These are phyloP conservation scores for Ctenochaetus hawaiiensis DNA, from an alignment of 2,797 vertebrate species.

Conservation along the genomic window DNA sequence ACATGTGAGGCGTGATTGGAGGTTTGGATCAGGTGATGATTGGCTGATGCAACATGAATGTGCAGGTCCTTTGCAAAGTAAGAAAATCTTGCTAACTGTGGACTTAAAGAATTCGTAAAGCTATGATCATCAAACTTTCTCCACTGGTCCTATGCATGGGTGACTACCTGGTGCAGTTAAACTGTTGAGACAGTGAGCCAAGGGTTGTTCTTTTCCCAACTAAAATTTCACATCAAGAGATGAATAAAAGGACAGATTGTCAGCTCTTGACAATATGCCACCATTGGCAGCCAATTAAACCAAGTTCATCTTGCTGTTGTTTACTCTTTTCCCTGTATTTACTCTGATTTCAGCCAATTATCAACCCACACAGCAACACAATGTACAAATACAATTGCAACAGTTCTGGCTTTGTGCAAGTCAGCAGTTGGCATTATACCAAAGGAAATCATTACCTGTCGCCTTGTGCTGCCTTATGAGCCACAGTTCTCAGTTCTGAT, in stretches of 20 bases:
- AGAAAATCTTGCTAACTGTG: background rate
- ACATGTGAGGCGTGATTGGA: constrained; percentile 19
- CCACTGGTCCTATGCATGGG: background rate
- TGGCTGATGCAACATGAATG: constrained; percentile 8
- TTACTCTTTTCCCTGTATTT: constrained; percentile 10
- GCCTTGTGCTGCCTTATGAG: constrained; percentile 3
- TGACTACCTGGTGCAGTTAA: background rate
- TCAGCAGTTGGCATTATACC: constrained; percentile 13
- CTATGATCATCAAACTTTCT: background rate
- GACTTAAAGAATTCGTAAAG: background rate
- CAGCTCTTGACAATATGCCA: constrained; percentile 31
- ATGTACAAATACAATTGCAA: background rate
- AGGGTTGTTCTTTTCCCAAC: background rate
- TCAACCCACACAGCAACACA: constrained; percentile 10
- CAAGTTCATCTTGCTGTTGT: constrained; percentile 27
- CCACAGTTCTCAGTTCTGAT: constrained; percentile 26
- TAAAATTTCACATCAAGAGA: constrained; percentile 10
- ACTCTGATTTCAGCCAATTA: constrained; percentile 9
- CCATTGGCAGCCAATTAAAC: constrained; percentile 12
- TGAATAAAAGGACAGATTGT: constrained; percentile 36
- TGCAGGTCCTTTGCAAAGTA: constrained; percentile 16
- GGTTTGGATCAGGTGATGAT: constrained; percentile 6
- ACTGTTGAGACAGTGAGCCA: background rate
- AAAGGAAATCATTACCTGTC: constrained; percentile 10
- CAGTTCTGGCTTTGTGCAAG: constrained; percentile 3